Conservation (phyloP, 2,113 vertebrate genomes). For the Oncorhynchus kisutch region DNA sequence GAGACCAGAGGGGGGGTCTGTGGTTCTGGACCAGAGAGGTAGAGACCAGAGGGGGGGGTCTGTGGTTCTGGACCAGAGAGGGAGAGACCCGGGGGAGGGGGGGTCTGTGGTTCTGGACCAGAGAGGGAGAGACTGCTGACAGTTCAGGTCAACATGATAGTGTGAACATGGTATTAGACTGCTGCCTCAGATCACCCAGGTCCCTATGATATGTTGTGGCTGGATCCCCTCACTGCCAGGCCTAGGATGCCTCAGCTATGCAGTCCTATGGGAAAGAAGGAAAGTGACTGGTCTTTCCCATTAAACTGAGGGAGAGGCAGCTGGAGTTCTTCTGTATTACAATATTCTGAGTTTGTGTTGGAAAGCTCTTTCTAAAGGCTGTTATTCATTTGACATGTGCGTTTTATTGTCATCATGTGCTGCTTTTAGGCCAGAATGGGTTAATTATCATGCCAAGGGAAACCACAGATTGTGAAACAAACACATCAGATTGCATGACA, state of each 20-base stretch:
- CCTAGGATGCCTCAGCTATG: too few species aligned
- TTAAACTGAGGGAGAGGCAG: neutral
- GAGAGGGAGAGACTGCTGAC: neutral
- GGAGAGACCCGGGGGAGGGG: neutral
- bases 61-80: neutral
- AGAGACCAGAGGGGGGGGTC: too few species aligned
- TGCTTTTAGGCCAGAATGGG: constrained; percentile 1
- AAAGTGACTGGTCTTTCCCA: neutral
- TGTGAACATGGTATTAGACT: too few species aligned
- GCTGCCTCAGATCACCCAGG: too few species aligned
- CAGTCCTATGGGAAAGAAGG: neutral
- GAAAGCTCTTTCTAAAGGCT: constrained; percentile 7
- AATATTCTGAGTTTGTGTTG: constrained; percentile 13
- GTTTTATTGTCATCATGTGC: constrained; percentile 11
- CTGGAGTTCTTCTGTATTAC: neutral
- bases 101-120: too few species aligned
- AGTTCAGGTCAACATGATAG: too few species aligned
- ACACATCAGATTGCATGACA: neutral
- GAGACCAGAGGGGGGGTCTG: neutral
- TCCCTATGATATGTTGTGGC: too few species aligned
- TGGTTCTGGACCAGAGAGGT: neutral
- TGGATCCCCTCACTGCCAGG: too few species aligned
- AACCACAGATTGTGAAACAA: constrained; percentile 3
- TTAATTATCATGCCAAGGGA: constrained; percentile 3
- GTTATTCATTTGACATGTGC: constrained; percentile 6